A percentile compares a stretch with the other conserved stretches of the same genome.
Evolutionary conservation across 2,113 vertebrate genomes (phyloP).

Genomic region (Sylvietta virens): DNA sequence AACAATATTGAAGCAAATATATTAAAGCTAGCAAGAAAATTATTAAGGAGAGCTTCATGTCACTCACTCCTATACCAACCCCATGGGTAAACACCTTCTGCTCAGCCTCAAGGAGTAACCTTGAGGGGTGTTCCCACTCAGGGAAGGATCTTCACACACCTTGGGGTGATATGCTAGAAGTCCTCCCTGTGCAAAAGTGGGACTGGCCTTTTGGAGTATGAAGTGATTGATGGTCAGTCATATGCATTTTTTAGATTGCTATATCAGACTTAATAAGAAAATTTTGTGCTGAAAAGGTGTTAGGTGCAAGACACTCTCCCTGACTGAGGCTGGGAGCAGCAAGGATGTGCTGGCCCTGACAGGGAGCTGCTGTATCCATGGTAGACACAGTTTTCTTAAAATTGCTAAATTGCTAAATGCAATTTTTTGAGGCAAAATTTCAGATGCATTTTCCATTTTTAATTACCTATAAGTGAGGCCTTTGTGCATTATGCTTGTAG

Average conservation of each 20-base stretch:
- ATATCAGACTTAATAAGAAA: background rate
- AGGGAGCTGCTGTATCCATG: rapidly evolving
- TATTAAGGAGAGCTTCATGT: background rate
- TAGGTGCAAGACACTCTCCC: background rate
- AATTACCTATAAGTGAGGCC: background rate
- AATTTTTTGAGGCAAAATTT: background rate
- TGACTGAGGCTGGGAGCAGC: background rate
- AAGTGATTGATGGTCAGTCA: rapidly evolving
- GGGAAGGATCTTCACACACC: background rate
- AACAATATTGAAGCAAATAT: background rate
- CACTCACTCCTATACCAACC: background rate
- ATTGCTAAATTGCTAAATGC: background rate
- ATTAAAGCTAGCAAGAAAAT: background rate
- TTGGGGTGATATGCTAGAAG: background rate
- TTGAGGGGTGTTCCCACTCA: background rate
- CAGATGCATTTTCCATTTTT: background rate
- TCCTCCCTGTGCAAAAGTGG: background rate
- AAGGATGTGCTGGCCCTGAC: background rate
- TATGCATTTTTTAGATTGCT: background rate
- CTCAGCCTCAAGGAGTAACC: background rate
- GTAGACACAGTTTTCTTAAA: background rate
- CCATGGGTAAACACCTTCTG: background rate
- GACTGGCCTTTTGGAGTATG: background rate
- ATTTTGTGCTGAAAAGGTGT: background rate
- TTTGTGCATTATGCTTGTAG: background rate